Evolutionary conservation across 2,888 invertebrate species (phyloP).

Genomic region (Hermaeophaga mercurialis): DNA sequence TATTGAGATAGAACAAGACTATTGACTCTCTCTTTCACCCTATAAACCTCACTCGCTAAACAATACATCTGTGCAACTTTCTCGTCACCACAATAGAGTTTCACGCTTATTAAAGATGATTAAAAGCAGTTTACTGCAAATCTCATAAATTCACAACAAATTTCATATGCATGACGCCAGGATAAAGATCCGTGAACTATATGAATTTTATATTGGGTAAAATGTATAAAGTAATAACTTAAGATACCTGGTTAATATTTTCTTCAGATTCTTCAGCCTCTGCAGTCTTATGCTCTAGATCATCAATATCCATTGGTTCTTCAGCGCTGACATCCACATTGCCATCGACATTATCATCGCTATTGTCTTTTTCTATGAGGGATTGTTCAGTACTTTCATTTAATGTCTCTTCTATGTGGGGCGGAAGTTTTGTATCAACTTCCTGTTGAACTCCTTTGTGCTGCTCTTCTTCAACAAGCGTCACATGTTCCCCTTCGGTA

Average conservation of each 20-base stretch:
- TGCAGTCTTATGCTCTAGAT: slow-evolving; percentile 25
- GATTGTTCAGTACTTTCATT: not conserved
- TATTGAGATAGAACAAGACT: too few species aligned
- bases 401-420: not conserved
- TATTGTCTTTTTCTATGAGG: slow-evolving; percentile 9
- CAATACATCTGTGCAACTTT: too few species aligned
- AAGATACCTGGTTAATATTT: not conserved
- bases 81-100: too few species aligned
- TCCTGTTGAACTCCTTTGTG: not conserved
- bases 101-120: too few species aligned
- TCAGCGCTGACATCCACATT: slow-evolving; percentile 21
- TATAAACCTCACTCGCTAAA: too few species aligned
- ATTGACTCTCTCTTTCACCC: too few species aligned
- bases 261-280: slow-evolving; percentile 25
- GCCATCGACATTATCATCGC: slow-evolving; percentile 25
- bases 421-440: not conserved
- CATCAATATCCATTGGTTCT: slow-evolving; percentile 45
- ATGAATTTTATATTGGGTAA: too few species aligned
- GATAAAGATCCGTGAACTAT: too few species aligned
- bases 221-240: too few species aligned
- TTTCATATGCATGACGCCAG: too few species aligned
- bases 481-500: not conserved
- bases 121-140: too few species aligned
- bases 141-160: too few species aligned
- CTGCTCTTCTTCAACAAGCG: not conserved